These are phyloP conservation scores for Zeus faber DNA, from an alignment of 2,113 vertebrate genomes.

Conservation along the genomic window DNA sequence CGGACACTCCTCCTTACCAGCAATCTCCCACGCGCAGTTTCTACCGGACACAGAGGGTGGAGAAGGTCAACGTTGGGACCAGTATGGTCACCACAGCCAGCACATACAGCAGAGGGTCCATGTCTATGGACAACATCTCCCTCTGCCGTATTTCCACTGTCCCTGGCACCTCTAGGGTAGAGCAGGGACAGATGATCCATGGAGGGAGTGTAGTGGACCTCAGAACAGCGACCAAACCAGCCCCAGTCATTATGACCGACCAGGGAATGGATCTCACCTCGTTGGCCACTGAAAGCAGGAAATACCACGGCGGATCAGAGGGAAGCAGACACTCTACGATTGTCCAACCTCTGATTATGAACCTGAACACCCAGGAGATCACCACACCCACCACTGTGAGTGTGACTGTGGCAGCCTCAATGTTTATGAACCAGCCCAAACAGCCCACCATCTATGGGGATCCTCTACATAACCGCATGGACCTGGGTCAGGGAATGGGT, in stretches of 20 bases:
- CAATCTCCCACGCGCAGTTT: slow-evolving; percentile 67
- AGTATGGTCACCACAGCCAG: slow-evolving; percentile 75
- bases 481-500: slow-evolving; percentile 89
- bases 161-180: slow-evolving; percentile 89
- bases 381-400: slow-evolving; percentile 84
- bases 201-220: slow-evolving; percentile 89
- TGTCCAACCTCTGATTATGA: slow-evolving; percentile 94
- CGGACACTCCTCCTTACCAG: slow-evolving; percentile 77
- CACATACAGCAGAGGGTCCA: slow-evolving; percentile 83
- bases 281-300: slow-evolving; percentile 86
- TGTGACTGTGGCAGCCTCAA: slow-evolving; percentile 89
- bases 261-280: slow-evolving; percentile 97
- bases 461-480: slow-evolving; percentile 87
- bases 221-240: slow-evolving; percentile 79
- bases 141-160: slow-evolving; percentile 93
- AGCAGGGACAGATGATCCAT: slow-evolving; percentile 84
- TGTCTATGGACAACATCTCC: slow-evolving; percentile 94
- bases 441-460: slow-evolving; percentile 89
- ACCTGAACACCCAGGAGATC: slow-evolving; percentile 90
- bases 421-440: slow-evolving; percentile 89
- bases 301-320: slow-evolving; percentile 86
- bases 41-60: slow-evolving; percentile 74
- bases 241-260: slow-evolving; percentile 94
- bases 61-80: slow-evolving; percentile 77
- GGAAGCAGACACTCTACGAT: slow-evolving; percentile 85